Conservation (phyloP, 2,888 invertebrate species). For the Andrena dorsata region DNA sequence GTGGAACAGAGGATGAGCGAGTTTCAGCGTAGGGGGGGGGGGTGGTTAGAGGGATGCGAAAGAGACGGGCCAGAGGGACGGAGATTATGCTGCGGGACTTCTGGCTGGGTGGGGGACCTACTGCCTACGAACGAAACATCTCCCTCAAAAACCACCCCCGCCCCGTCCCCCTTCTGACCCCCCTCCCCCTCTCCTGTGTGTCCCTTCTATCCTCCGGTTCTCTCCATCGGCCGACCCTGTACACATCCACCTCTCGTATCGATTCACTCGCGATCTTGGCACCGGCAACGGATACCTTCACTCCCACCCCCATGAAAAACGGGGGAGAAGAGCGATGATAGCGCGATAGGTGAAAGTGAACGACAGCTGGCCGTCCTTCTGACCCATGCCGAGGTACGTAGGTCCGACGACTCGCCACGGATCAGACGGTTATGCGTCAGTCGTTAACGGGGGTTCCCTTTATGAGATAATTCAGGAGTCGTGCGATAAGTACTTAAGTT, state of each 20-base stretch:
- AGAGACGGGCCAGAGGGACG: slow-evolving; percentile 70
- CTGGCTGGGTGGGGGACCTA: slow-evolving; percentile 73
- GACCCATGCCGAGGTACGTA: neutral
- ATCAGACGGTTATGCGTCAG: neutral
- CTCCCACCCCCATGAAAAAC: slow-evolving; percentile 11
- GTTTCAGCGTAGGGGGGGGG: slow-evolving; percentile 47
- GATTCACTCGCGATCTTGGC: slow-evolving; percentile 76
- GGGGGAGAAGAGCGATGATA: slow-evolving; percentile 23
- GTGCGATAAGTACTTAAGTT: too few relatives aligned
- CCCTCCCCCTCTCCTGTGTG: slow-evolving; percentile 64
- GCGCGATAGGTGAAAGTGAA: slow-evolving; percentile 59
- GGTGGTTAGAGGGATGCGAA: slow-evolving; percentile 56
- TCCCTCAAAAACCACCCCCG: slow-evolving; percentile 81
- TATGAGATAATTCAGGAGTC: neutral
- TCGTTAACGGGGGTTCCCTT: neutral
- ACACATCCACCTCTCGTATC: slow-evolving; percentile 75
- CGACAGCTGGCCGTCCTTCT: slow-evolving; percentile 32
- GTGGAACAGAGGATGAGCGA: slow-evolving; percentile 70
- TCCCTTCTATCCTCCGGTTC: slow-evolving; percentile 67
- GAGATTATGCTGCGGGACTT: slow-evolving; percentile 81
- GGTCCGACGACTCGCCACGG: neutral
- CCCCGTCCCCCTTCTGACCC: slow-evolving; percentile 52
- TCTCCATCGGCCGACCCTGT: slow-evolving; percentile 64
- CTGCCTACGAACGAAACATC: slow-evolving; percentile 82
- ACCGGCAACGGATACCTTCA: slow-evolving; percentile 65